Evolutionary conservation across 2,888 invertebrate genomes (phyloP).

Genomic region (Elmis aenea): DNA sequence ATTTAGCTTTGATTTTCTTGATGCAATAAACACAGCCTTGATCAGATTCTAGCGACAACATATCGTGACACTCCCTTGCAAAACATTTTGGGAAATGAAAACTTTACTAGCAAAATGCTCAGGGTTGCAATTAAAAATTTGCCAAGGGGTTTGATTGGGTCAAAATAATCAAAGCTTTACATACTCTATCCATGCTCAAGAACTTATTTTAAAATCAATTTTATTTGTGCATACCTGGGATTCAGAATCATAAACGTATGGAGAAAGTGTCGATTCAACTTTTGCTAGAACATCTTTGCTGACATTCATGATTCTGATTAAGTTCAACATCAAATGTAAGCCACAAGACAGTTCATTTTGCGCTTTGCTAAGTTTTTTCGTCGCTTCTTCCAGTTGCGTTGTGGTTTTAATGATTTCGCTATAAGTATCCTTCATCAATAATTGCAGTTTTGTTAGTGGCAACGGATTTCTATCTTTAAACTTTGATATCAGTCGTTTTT

Average conservation of each 20-base stretch:
- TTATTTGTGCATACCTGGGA: constrained; percentile 34
- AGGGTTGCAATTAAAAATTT: too few relatives aligned
- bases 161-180: too few relatives aligned
- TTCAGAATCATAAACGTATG: constrained; percentile 36
- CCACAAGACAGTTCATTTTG: constrained; percentile 38
- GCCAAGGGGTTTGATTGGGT: too few relatives aligned
- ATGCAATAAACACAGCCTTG: too few relatives aligned
- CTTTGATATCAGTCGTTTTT: constrained; percentile 69
- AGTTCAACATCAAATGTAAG: constrained; percentile 32
- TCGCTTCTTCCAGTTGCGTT: constrained; percentile 48
- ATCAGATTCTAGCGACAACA: too few relatives aligned
- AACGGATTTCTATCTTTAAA: constrained; percentile 75
- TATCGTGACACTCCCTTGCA: too few relatives aligned
- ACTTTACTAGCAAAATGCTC: too few relatives aligned
- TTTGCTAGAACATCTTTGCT: constrained; percentile 29
- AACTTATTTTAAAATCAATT: too few relatives aligned
- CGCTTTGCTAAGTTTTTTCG: constrained; percentile 35
- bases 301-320: constrained; percentile 36
- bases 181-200: too few relatives aligned
- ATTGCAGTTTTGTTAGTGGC: constrained; percentile 66
- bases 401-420: constrained; percentile 53
- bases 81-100: too few relatives aligned
- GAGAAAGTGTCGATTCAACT: constrained; percentile 35
- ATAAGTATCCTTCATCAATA: constrained; percentile 66
- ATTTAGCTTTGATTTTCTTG: too few relatives aligned